Conservation (phyloP, 2,797 vertebrate species). For the Enteromius fasciolatus region DNA sequence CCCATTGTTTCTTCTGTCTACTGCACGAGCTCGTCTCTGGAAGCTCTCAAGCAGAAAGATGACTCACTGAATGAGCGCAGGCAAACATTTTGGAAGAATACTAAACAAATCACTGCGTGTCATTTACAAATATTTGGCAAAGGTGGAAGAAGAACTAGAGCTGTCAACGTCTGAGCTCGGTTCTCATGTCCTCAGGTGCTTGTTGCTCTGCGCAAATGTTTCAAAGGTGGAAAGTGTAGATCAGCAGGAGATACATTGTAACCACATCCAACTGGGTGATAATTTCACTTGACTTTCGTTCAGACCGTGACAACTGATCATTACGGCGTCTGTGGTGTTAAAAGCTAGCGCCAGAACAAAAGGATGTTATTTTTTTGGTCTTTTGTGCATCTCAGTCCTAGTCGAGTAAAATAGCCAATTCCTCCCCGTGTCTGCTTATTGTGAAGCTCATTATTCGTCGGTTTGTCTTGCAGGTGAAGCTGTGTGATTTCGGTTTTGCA, state of each 20-base stretch:
- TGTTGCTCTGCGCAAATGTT: conserved; percentile 50
- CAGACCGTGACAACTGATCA: conserved; percentile 62
- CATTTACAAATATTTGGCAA: conserved; percentile 61
- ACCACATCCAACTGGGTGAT: conserved; percentile 61
- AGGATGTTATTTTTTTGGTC: conserved; percentile 60
- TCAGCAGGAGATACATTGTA: conserved; percentile 61
- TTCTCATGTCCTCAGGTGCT: conserved; percentile 21
- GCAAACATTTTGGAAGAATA: conserved; percentile 58
- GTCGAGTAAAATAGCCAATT: conserved; percentile 41
- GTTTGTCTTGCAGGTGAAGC: conserved; percentile 84
- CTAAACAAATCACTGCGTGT: conserved; percentile 56
- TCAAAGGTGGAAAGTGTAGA: conserved; percentile 47
- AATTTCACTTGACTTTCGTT: conserved; percentile 63
- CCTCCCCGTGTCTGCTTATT: conserved; percentile 24
- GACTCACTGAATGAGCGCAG: conserved; percentile 60
- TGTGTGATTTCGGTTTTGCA: conserved; percentile 97
- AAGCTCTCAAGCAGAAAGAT: conserved; percentile 54
- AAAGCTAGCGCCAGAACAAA: conserved; percentile 50
- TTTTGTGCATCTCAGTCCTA: conserved; percentile 51
- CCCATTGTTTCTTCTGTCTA: conserved; percentile 59
- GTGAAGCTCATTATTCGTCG: conserved; percentile 36
- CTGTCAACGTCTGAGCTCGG: conserved; percentile 30
- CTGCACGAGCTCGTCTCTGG: conserved; percentile 49
- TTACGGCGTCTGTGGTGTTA: conserved; percentile 61
- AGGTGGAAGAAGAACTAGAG: conserved; percentile 38